Base-by-base conservation (phyloP, 2,797 vertebrate species). In the Oophaga sylvatica region DNA sequence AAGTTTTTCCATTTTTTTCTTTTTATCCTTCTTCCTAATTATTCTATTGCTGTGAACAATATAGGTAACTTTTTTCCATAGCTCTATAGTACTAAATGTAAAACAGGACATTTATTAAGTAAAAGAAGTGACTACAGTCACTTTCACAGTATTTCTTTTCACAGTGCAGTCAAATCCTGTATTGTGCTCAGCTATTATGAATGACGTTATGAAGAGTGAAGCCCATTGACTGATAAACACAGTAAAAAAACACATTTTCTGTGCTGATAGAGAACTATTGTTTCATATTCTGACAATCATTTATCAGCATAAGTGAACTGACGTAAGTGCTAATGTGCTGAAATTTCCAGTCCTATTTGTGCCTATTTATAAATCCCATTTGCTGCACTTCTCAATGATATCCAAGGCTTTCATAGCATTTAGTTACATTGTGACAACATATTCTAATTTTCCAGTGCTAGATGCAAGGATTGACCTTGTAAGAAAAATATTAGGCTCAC, bases 331-430 rank as follows among this genome's bases (percentile, higher is more conserved):
- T 80, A 70, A 70, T 59, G 65, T 80, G 78, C 20, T 59, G 85
- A 70, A 59, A 59, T 73, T 70, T 71, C 22, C 60, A 15, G 41
- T 22, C 76, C 73, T 65, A 8, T 73, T 62, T 86, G 29, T 57
- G 59, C 76, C 76, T 86, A 86, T 86, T 86, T 79, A 79, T 86
- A 80, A 57, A 86, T 57, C 63, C 48, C 48, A 79, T 79, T 79
- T 78, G 76, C 84, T 17, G 48, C 84, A 80, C 48, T 68, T 80
- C 22, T 35, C 45, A 79, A 67, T 85, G 84, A 85, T 79, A 68
- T 79, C 63, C 75, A 35, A 75, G 75, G 60, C 76, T 59, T 75
- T 45, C 31, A 75, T 26, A 79, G 84, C 75, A 85, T 85, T 85
- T 57, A 77, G 75, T 77, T 85, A 85, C 60, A 85, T 67, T 56